Evolutionary conservation across 1,140 invertebrate species (phyloP).

Genomic region (Orchestia grillus): DNA sequence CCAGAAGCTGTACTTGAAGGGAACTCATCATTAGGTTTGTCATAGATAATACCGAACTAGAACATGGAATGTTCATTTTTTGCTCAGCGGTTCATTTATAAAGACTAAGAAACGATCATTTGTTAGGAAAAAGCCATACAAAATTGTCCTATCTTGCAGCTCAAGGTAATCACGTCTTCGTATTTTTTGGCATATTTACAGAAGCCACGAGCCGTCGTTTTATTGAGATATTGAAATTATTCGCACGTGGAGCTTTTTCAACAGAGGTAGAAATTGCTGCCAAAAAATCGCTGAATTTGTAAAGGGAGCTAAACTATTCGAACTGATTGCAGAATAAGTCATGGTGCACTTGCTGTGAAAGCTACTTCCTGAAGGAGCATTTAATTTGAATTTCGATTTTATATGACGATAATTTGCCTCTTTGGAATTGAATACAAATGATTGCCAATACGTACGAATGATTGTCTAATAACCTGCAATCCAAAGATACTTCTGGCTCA

Average conservation of each 20-base stretch:
- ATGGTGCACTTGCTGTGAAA: too few relatives aligned
- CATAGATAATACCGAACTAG: neutral
- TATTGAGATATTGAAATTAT: neutral
- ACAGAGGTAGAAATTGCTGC: neutral
- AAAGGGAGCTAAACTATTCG: neutral
- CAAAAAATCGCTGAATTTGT: neutral
- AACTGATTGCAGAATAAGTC: neutral
- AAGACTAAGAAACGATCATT: neutral
- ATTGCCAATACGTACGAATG: too few relatives aligned
- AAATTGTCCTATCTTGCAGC: neutral
- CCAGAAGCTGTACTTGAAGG: constrained; percentile 22
- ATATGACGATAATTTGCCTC: too few relatives aligned
- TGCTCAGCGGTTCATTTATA: neutral
- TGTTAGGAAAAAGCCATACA: neutral
- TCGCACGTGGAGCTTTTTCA: neutral
- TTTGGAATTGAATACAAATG: too few relatives aligned
- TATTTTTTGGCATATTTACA: neutral
- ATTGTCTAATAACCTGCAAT: too few relatives aligned
- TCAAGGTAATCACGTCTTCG: neutral
- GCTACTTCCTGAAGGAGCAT: too few relatives aligned
- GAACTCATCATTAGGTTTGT: neutral
- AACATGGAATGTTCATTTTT: neutral
- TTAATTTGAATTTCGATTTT: too few relatives aligned
- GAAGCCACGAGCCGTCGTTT: neutral
- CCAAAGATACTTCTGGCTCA: too few relatives aligned